A percentile compares a stretch with the other conserved stretches of the same genome.
Evolutionary conservation across 1,140 invertebrate genomes (phyloP).

Genomic region (Helicoverpa zea): DNA sequence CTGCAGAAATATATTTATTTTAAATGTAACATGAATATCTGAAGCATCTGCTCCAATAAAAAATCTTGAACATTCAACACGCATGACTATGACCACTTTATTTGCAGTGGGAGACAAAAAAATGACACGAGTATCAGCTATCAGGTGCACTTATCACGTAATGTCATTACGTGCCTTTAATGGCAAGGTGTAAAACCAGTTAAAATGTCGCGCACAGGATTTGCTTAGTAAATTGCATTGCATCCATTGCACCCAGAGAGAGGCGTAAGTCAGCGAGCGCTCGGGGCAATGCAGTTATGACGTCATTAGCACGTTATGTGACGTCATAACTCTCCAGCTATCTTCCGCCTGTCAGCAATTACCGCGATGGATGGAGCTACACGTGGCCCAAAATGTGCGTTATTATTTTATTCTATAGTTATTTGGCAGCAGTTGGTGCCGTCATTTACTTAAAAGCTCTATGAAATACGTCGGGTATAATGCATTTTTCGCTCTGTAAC

Average conservation of each 20-base stretch:
- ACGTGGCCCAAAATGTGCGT: slow-evolving; percentile 67
- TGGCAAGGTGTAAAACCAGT: slow-evolving; percentile 59
- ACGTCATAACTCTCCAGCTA: slow-evolving; percentile 80
- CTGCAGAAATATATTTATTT: slow-evolving; percentile 37
- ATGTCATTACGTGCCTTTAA: slow-evolving; percentile 57
- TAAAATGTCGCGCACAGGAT: slow-evolving; percentile 65
- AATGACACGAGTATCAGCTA: slow-evolving; percentile 37
- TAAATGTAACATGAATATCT: slow-evolving; percentile 12
- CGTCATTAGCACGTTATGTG: slow-evolving; percentile 83
- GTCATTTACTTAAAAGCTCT: slow-evolving; percentile 43
- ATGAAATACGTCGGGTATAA: slow-evolving; percentile 11
- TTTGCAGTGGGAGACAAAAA: slow-evolving; percentile 34
- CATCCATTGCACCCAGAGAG: slow-evolving; percentile 76
- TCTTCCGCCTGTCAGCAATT: slow-evolving; percentile 79
- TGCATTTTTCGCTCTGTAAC: slow-evolving; percentile 11
- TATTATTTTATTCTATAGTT: slow-evolving; percentile 60
- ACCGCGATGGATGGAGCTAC: slow-evolving; percentile 70
- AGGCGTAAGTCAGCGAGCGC: slow-evolving; percentile 72
- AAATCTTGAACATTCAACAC: slow-evolving; percentile 26
- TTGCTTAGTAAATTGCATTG: slow-evolving; percentile 71
- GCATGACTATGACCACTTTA: slow-evolving; percentile 41
- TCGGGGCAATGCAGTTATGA: slow-evolving; percentile 76
- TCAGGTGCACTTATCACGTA: slow-evolving; percentile 46
- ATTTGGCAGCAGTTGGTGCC: slow-evolving; percentile 27
- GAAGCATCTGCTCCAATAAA: slow-evolving; percentile 39